Evolutionary conservation across 2,113 vertebrate genomes (phyloP).

Genomic region (Gasterosteus nipponicus): DNA sequence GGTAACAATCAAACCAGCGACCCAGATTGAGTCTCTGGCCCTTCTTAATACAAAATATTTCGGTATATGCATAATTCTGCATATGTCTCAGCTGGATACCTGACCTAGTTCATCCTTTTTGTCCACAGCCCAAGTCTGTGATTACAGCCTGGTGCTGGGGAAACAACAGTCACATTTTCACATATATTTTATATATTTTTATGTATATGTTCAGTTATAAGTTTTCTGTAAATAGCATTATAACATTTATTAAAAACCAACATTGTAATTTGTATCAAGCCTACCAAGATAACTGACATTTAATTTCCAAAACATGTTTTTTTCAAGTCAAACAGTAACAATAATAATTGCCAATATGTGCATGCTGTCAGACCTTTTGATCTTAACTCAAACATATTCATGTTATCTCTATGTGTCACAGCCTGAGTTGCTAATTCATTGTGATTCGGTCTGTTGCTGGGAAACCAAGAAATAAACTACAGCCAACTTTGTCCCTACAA

Average conservation of each 20-base stretch:
- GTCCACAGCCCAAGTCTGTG: slow-evolving; percentile 52
- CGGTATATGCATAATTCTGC: slow-evolving; percentile 71
- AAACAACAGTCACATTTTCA: neutral
- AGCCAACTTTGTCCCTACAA: slow-evolving; percentile 9
- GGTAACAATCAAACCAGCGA: slow-evolving; percentile 65
- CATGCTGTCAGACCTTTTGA: neutral
- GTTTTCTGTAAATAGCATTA: neutral
- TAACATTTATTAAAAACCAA: neutral
- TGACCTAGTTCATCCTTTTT: slow-evolving; percentile 71
- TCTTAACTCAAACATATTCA: neutral
- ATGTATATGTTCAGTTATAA: neutral
- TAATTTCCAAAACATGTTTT: neutral
- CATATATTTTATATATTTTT: neutral
- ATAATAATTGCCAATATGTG: neutral
- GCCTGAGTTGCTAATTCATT: neutral
- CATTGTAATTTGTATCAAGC: neutral
- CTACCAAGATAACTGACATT: neutral
- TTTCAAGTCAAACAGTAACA: neutral
- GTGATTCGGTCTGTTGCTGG: too few species aligned
- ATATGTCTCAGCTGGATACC: slow-evolving; percentile 69
- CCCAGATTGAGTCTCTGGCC: slow-evolving; percentile 65
- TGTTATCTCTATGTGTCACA: neutral
- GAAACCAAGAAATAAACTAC: neutral
- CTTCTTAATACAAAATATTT: slow-evolving; percentile 71
- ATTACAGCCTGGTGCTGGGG: slow-evolving; percentile 17